phyloP scores from a whole-genome alignment of 2,888 invertebrate species.

The Lumbricus terrestris region DNA sequence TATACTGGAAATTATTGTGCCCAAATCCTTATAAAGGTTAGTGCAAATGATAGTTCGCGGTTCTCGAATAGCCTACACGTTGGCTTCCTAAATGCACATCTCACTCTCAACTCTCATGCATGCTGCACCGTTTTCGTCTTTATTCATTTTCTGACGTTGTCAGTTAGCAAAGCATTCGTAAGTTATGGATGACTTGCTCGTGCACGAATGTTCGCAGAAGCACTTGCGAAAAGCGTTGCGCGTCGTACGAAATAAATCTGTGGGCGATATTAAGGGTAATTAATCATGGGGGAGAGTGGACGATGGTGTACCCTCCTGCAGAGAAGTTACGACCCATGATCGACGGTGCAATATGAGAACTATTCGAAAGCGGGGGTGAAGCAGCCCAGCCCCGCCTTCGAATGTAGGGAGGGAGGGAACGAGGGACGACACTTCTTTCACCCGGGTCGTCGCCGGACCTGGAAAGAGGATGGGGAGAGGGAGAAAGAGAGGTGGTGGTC shows the following conservation, averaged over 20 bases:
- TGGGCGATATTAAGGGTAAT: not conserved
- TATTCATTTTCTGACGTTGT: not conserved
- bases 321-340: not conserved
- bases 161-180: not conserved
- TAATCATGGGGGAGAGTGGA: not conserved
- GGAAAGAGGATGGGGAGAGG: no score
- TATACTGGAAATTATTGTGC: no score
- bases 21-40: no score
- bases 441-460: not conserved
- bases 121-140: not conserved
- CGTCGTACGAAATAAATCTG: not conserved
- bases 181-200: not conserved
- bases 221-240: not conserved
- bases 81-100: not conserved
- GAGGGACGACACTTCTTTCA: not conserved
- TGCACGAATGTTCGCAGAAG: not conserved
- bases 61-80: not conserved
- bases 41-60: no score
- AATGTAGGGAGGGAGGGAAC: no score
- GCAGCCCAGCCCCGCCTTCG: no score
- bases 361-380: not conserved
- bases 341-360: constrained; percentile 3
- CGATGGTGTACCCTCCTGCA: not conserved
- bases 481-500: no score
- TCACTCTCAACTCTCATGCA: no score